Evolutionary conservation across 2,113 vertebrate species (phyloP), one percentile per base, ranked within the genome.

Genomic region (Atlantisia rogersi): DNA sequence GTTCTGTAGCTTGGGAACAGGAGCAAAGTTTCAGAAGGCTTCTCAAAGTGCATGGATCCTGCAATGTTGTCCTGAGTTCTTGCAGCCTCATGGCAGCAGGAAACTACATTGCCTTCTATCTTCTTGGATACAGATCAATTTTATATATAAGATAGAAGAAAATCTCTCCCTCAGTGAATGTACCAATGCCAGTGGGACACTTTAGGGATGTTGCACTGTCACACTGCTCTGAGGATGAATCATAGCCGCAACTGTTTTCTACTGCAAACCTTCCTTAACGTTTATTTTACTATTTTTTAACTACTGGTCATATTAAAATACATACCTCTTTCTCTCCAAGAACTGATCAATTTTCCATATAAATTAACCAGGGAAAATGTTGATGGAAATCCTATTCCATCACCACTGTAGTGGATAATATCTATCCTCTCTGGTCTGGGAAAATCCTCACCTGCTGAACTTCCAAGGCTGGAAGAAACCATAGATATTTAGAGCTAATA

Each of bases 21-120:
- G 39, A 69, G 26, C 46, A 44, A 62, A 68, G 17, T 37, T 46
- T 62, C n/a, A 63, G 39, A 55, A 71, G 21, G 11, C 14, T 62
- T 26, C 21, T 37, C 2, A 3, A 14, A 28, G 31, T 8, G 16
- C 60, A 44, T 53, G 63, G 21, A 52, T 18, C 16, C 25, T 4
- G 9, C 12, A 26, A 16, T 12, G 26, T 25, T 62, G 21, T 52
- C 37, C 15, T 37, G 37, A 26, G 26, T 70, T 53, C 26, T 17
- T 44, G 20, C 46, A 53, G 25, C 21, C 26, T 50, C 28, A 26
- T 1, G 4, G 19, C 82, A 55, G 46, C 39, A 64, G 37, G 18
- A 42, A 39, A 46, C 0, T 0, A 26, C 26, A 11, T 26, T 26
- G 20, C 17, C 37, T 74, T 32, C 31, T 44, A 0, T 44, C 32